Base-by-base conservation (phyloP, 2,888 invertebrate genomes). In the Dinocampus coccinellae region DNA sequence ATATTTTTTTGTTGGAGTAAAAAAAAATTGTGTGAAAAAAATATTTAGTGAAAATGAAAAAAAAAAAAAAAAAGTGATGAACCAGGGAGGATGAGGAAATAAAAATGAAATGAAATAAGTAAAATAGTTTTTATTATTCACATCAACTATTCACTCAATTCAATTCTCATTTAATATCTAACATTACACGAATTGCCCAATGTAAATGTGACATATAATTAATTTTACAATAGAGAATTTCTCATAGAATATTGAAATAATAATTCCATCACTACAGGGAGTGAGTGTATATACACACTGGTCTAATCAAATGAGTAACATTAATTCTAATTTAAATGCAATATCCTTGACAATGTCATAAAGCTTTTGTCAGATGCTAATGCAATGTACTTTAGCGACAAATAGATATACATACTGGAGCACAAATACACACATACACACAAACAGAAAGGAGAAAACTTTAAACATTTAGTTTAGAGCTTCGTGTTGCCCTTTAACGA, bases 301-400 rank as follows among this genome's bases (percentile, higher is more conserved):
- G 55, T 34, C 52, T 65, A 65, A 65, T 65, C 55, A 55, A 16
- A 52, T 34, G 34, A 65, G 55, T 29, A 29, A 20, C 55, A 65
- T 65, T 36, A 65, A 65, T 65, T 65, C 55, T 13, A 16, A 65
- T 65, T 53, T 34, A 16, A 34, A 55, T 36, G 34, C 65, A 65
- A 65, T 65, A 55, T 34, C 34, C 65, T 53, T 33, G 34, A 55
- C 34, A 55, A 36, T 34, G 22, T 53, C 55, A 65, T 65, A 65
- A 52, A 65, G 65, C 65, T 36, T 65, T 55, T 65, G 29, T 34
- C 33, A 24, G 29, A 22, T 55, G 53, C 36, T 34, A 55, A 65
- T 69, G 57, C 20, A 73, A 53, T 66, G 64, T 58, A 61, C 58
- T 60, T 47, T 70, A 39, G 73, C 57, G 61, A 64, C 64, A 73